These are phyloP conservation scores for Plestiodon gilberti DNA, from an alignment of 2,113 vertebrate genomes.

Conservation along the genomic window DNA sequence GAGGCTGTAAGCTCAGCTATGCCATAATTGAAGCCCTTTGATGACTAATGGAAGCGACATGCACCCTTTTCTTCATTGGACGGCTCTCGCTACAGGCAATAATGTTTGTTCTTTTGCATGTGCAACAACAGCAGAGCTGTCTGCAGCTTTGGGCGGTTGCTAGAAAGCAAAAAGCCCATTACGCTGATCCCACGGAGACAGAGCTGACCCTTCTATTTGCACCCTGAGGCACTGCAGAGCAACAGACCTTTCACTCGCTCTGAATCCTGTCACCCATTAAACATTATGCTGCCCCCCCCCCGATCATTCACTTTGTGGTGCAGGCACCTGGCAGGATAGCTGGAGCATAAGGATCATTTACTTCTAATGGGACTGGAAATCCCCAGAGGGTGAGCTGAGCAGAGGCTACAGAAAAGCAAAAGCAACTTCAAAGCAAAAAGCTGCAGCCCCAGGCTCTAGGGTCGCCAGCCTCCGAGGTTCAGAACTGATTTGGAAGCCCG, in stretches of 20 bases:
- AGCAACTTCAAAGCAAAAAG: background rate
- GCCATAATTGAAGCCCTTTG: background rate
- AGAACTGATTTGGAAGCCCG: no score
- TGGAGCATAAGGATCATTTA: background rate
- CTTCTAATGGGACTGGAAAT: background rate
- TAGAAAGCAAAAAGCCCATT: conserved; percentile 1
- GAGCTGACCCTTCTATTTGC: background rate
- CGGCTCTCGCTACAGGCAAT: background rate
- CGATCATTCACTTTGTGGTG: no score
- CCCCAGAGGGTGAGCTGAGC: background rate
- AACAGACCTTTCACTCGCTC: background rate
- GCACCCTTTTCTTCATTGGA: background rate
- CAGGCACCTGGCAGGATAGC: background rate
- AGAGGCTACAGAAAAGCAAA: background rate
- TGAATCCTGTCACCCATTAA: background rate
- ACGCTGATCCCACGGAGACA: background rate
- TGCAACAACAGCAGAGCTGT: background rate
- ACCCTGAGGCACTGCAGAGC: background rate
- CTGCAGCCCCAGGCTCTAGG: background rate
- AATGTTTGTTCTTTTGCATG: background rate
- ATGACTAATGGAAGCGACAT: background rate
- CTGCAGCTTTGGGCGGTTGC: background rate
- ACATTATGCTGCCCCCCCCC: background rate
- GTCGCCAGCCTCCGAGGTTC: background rate
- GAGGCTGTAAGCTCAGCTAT: background rate